Evolutionary conservation across 2,888 invertebrate species (phyloP), one percentile per base, ranked within the genome.

Genomic region (Heteromyza rotundicornis): DNA sequence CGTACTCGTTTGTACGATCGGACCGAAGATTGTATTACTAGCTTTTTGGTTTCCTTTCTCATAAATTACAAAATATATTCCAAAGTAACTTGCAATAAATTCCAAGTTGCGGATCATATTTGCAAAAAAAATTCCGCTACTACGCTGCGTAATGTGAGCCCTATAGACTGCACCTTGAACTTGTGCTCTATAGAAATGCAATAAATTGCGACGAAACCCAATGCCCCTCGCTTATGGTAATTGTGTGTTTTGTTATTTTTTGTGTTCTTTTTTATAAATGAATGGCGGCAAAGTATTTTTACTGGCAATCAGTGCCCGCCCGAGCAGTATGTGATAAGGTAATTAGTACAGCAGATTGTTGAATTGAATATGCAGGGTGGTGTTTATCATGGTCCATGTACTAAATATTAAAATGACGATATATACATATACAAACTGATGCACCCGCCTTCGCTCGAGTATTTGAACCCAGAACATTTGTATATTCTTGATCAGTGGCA

Each of bases 401-500:
- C n/a, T n/a, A n/a, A n/a, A n/a, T n/a, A 27, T 27, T 27, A 27
- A 27, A 27, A 5, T 27, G 27, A 5, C 51, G 2, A 51, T 51
- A 55, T 36, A 40, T 36, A 22, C n/a, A 20, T 16, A 19, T 40
- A 54, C 54, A 54, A 54, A 32, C 17, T 44, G 7, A 16, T 52
- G 22, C 16, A 17, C 7, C 49, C 2, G 22, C 19, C 3, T 17
- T 52, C 24, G 27, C 27, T 52, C 23, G 24, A 52, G 24, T 50
- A 44, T 10, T 10, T 35, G 14, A 55, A 63, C 64, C 55, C 16
- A 55, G 40, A 53, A 63, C 60, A 20, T n/a, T n/a, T n/a, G n/a
- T n/a, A n/a, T n/a, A n/a, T n/a, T n/a, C n/a, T n/a, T n/a, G n/a
- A n/a, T n/a, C n/a, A n/a, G n/a, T n/a, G n/a, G n/a, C n/a, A n/a